Percentiles rank a stretch among this genome's conserved stretches.
These are phyloP conservation scores for Felis chaus DNA, from an alignment of 2,113 vertebrate species.

Conservation along the genomic window DNA sequence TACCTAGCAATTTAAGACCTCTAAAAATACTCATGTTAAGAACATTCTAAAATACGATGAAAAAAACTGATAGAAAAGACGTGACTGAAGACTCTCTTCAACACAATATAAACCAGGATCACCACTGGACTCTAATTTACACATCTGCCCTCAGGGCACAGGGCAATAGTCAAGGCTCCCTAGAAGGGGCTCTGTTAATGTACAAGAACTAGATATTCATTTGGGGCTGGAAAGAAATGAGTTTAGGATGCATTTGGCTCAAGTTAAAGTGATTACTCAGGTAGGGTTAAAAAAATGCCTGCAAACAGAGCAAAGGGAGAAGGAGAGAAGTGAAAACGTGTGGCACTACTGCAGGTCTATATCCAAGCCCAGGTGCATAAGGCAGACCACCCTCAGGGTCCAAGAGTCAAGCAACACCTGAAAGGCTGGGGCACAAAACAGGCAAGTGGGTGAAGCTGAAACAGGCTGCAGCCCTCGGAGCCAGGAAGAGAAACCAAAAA, in stretches of 20 bases:
- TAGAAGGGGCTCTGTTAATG: neutral
- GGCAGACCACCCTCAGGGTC: neutral
- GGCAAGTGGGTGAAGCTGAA: neutral
- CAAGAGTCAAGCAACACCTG: neutral
- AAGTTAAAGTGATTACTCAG: neutral
- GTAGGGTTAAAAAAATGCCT: neutral
- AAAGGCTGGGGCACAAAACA: neutral
- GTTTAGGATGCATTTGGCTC: neutral
- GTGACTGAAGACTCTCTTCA: neutral
- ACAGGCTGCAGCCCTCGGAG: neutral
- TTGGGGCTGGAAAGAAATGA: neutral
- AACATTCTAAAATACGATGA: neutral
- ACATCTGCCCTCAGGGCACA: neutral
- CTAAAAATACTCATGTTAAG: conserved; percentile 11
- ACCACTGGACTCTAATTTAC: neutral
- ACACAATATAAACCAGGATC: neutral
- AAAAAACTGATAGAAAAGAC: neutral
- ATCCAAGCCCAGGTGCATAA: neutral
- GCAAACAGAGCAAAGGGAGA: neutral
- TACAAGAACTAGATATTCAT: neutral
- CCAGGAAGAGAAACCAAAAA: neutral
- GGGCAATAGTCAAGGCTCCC: neutral
- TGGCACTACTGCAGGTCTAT: neutral
- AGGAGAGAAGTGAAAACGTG: neutral
- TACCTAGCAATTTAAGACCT: neutral